A percentile compares a stretch with the other conserved stretches of the same genome.
phyloP scores from a whole-genome alignment of 2,113 vertebrate genomes.

The Hippocampus barbouri region DNA sequence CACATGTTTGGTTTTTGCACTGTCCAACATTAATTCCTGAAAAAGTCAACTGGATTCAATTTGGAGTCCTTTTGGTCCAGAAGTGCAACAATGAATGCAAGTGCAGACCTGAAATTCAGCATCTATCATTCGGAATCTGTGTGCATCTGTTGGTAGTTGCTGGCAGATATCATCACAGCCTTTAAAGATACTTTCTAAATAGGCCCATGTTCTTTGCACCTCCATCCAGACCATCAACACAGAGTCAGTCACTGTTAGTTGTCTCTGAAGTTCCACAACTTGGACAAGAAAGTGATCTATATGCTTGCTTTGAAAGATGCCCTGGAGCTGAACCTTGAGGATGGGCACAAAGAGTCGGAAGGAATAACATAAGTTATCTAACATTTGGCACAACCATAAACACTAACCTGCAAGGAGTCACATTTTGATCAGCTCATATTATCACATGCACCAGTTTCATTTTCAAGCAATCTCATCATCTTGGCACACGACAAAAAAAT shows the following conservation, averaged over 20 bases:
- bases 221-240: constrained; percentile 79
- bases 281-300: constrained; percentile 75
- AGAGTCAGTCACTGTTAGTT: constrained; percentile 69
- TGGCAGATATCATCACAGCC: constrained; percentile 76
- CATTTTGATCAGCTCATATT: constrained; percentile 19
- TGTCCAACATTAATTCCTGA: constrained; percentile 75
- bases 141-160: constrained; percentile 75
- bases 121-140: constrained; percentile 70
- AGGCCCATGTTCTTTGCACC: constrained; percentile 74
- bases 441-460: constrained; percentile 18
- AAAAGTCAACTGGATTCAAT: neutral
- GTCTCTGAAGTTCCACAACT: constrained; percentile 73
- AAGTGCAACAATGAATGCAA: neutral
- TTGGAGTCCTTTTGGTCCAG: neutral
- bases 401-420: constrained; percentile 1
- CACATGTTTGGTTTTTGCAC: constrained; percentile 74
- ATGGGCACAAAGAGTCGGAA: constrained; percentile 21
- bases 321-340: constrained; percentile 77
- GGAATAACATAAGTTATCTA: neutral
- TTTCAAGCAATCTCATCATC: constrained; percentile 34
- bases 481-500: constrained; percentile 24
- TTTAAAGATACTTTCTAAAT: constrained; percentile 81
- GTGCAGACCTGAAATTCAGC: constrained; percentile 77
- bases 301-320: constrained; percentile 75
- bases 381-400: constrained; percentile 9